Evolutionary conservation across 2,797 vertebrate species (phyloP), one percentile per base, ranked within the genome.

Genomic region (Aulostomus chinensis): DNA sequence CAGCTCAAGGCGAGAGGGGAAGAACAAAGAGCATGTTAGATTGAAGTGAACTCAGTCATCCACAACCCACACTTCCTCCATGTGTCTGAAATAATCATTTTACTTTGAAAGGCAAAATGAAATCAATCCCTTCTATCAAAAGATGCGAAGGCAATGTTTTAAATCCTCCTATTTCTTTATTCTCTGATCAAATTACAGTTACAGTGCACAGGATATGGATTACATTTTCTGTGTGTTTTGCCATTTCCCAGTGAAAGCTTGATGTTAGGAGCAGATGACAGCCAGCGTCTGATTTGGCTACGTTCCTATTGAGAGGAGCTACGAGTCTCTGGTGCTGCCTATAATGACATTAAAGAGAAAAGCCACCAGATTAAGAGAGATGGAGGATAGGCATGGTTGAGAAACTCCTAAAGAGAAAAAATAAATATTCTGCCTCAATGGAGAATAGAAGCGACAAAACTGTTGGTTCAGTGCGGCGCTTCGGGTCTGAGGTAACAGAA

Each of bases 271-370:
- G 3, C 4, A 60, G 43, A 68, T 70, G 63, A 62, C 55, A 59
- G 68, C 58, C 68, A 83, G 58, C 61, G 70, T 84, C 73, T 65
- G 64, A 71, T 73, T 74, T 58, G 64, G 75, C 70, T 73, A 50
- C 28, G 57, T 76, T 62, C 72, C 68, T 65, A 68, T 59, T 76
- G 65, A 73, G 62, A 56, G n/a, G 58, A 73, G 53, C 46, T n/a
- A 39, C 46, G 55, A 37, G 62, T 69, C 63, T 72, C 70, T 14
- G 16, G 74, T 58, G 68, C 59, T 33, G 70, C 54, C 59, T 68
- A 50, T 60, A 72, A 69, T 57, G 53, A 43, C 58, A 65, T 69
- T 72, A 71, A 53, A 64, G 61, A 57, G 40, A 31, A 54, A 49
- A 34, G 37, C 46, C 24, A 7, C 50, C 21, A 66, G 50, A 69